phyloP scores from a whole-genome alignment of 2,888 invertebrate species.

The Dolichomitus sp. region DNA sequence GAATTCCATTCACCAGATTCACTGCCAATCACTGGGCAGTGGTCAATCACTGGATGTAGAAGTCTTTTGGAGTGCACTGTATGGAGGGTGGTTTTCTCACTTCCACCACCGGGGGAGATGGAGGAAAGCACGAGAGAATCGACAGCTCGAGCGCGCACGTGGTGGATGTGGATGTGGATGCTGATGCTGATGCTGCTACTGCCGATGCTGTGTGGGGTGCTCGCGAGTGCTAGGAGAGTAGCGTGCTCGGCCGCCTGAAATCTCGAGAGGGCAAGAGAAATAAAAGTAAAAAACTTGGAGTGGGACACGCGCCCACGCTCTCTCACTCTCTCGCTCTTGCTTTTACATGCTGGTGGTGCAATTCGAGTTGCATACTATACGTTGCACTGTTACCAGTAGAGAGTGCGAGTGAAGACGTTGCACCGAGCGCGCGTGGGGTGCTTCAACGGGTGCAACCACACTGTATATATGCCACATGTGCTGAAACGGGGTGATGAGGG shows the following conservation, averaged over 20 bases:
- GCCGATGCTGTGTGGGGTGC: slow-evolving; percentile 31
- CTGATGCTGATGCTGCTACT: slow-evolving; percentile 40
- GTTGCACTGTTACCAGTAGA: slow-evolving; percentile 46
- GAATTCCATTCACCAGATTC: neutral
- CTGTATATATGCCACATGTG: slow-evolving; percentile 19
- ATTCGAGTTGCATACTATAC: slow-evolving; percentile 39
- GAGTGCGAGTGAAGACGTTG: slow-evolving; percentile 46
- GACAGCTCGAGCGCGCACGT: slow-evolving; percentile 63
- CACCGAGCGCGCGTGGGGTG: slow-evolving; percentile 10
- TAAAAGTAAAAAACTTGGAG: slow-evolving; percentile 55
- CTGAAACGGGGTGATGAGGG: slow-evolving; percentile 18
- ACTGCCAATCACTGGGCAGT: slow-evolving; percentile 3
- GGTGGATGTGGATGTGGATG: slow-evolving; percentile 66
- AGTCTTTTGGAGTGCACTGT: slow-evolving; percentile 11
- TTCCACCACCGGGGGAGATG: slow-evolving; percentile 46
- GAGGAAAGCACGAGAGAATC: slow-evolving; percentile 53
- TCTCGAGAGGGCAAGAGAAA: slow-evolving; percentile 63
- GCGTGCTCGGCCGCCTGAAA: slow-evolving; percentile 66
- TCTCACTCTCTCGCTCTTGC: slow-evolving; percentile 50
- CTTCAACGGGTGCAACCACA: neutral
- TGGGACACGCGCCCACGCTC: slow-evolving; percentile 64
- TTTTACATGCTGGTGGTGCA: slow-evolving; percentile 19
- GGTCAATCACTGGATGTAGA: slow-evolving; percentile 7
- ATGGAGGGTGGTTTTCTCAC: slow-evolving; percentile 60
- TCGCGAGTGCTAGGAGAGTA: slow-evolving; percentile 59